These are phyloP conservation scores for Zaprionus vittiger DNA, from an alignment of 1,140 invertebrate species.

Conservation along the genomic window DNA sequence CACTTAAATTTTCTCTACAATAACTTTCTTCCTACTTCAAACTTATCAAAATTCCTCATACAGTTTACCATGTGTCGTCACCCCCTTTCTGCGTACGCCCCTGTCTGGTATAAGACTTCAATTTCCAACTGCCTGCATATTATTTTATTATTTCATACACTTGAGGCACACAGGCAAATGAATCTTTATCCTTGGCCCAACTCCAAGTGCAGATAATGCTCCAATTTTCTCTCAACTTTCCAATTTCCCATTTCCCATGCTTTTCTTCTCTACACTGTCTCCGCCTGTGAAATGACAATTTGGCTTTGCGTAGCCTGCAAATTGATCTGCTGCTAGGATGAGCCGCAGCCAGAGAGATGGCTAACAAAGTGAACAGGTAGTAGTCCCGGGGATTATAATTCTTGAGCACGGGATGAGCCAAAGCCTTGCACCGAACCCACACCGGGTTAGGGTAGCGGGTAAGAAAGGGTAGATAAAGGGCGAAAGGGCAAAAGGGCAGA, in stretches of 20 bases:
- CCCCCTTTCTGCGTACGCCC: neutral
- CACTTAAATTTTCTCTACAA: too few relatives aligned
- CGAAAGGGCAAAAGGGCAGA: conserved; percentile 14
- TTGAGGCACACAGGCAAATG: neutral
- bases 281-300: conserved; percentile 58
- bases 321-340: conserved; percentile 49
- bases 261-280: neutral
- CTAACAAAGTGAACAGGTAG: conserved; percentile 4
- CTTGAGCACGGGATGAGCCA: conserved; percentile 69
- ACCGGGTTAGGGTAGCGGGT: too few relatives aligned
- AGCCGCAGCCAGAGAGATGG: conserved; percentile 41
- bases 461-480: conserved; percentile 20
- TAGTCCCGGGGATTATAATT: conserved; percentile 63
- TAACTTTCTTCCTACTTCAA: too few relatives aligned
- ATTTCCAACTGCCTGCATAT: neutral
- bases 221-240: neutral
- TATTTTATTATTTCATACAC: neutral
- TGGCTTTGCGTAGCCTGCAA: conserved; percentile 61
- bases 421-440: conserved; percentile 4
- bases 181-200: neutral
- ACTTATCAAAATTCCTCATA: too few relatives aligned
- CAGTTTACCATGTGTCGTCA: too few relatives aligned
- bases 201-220: conserved; percentile 6
- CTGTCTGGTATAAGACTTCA: neutral
- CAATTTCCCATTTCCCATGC: neutral